phyloP scores from a whole-genome alignment of 1,140 invertebrate species.

The Brachystomella parvula region DNA sequence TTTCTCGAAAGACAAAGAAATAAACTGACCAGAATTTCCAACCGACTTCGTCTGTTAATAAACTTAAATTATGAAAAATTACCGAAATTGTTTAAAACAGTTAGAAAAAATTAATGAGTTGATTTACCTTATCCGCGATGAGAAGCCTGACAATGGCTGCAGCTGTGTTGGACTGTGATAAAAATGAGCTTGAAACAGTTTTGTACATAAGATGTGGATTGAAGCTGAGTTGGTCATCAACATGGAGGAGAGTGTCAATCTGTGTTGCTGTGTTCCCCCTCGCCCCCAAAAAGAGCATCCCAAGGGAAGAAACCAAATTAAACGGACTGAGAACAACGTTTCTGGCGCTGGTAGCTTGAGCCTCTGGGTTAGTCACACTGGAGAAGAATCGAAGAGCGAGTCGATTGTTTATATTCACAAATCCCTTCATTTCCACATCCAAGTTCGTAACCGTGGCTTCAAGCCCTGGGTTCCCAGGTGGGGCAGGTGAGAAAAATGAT shows the following conservation, averaged over 20 bases:
- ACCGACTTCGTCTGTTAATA: no score
- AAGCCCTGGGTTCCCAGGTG: slow-evolving; percentile 43
- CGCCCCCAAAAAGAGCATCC: slow-evolving; percentile 80
- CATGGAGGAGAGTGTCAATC: slow-evolving; percentile 73
- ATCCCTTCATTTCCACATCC: slow-evolving; percentile 59
- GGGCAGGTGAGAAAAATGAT: slow-evolving; percentile 30
- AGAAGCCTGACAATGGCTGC: slow-evolving; percentile 35
- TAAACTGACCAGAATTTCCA: no score
- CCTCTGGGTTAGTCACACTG: slow-evolving; percentile 55
- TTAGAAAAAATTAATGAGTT: background rate
- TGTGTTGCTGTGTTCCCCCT: slow-evolving; percentile 75
- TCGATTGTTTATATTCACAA: slow-evolving; percentile 70
- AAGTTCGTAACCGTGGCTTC: slow-evolving; percentile 62
- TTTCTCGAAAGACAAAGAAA: no score
- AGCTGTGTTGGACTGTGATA: slow-evolving; percentile 36
- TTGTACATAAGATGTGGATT: slow-evolving; percentile 76
- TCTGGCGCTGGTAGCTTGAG: slow-evolving; percentile 55
- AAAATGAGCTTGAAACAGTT: slow-evolving; percentile 64
- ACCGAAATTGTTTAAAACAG: background rate
- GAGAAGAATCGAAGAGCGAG: slow-evolving; percentile 61
- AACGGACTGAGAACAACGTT: slow-evolving; percentile 78
- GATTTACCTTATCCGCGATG: slow-evolving; percentile 36
- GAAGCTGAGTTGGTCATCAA: slow-evolving; percentile 76
- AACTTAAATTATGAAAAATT: no score
- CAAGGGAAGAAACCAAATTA: slow-evolving; percentile 68